Evolutionary conservation across 2,888 invertebrate species (phyloP).

Genomic region (Diarsia mendica): DNA sequence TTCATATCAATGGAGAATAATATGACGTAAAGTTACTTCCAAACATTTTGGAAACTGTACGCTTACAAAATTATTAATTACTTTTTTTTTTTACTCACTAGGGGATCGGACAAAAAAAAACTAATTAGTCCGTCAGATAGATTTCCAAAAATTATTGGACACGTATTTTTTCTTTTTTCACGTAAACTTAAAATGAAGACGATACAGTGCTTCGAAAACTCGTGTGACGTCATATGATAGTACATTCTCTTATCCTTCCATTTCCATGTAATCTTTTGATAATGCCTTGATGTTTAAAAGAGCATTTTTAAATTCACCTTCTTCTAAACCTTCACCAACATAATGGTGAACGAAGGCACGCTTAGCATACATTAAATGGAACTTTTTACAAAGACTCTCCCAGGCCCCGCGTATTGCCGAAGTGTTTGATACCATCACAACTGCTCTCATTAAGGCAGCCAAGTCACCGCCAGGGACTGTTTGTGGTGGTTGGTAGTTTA

Average conservation of each 20-base stretch:
- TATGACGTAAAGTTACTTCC: background rate
- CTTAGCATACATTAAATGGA: constrained; percentile 95
- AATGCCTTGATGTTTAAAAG: constrained; percentile 91
- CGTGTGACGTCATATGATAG: too few relatives aligned
- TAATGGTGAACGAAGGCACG: constrained; percentile 97
- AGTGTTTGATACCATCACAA: constrained; percentile 96
- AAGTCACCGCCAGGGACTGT: constrained; percentile 94
- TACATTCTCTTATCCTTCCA: constrained; percentile 89
- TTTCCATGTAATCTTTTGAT: constrained; percentile 92
- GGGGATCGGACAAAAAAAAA: too few relatives aligned
- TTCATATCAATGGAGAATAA: background rate
- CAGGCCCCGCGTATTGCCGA: constrained; percentile 95
- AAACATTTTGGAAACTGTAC: background rate
- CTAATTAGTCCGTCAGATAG: too few relatives aligned
- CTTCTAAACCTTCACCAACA: constrained; percentile 93
- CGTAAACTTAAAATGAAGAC: too few relatives aligned
- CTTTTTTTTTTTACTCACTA: background rate
- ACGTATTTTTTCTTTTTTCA: too few relatives aligned
- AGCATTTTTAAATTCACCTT: constrained; percentile 91
- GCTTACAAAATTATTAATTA: constrained; percentile 5
- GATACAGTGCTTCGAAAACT: too few relatives aligned
- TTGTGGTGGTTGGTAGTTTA: constrained; percentile 94
- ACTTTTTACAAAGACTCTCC: constrained; percentile 94
- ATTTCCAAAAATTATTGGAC: too few relatives aligned
- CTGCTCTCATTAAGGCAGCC: constrained; percentile 93